Evolutionary conservation across 2,113 vertebrate genomes (phyloP).

Genomic region (Lynx canadensis): DNA sequence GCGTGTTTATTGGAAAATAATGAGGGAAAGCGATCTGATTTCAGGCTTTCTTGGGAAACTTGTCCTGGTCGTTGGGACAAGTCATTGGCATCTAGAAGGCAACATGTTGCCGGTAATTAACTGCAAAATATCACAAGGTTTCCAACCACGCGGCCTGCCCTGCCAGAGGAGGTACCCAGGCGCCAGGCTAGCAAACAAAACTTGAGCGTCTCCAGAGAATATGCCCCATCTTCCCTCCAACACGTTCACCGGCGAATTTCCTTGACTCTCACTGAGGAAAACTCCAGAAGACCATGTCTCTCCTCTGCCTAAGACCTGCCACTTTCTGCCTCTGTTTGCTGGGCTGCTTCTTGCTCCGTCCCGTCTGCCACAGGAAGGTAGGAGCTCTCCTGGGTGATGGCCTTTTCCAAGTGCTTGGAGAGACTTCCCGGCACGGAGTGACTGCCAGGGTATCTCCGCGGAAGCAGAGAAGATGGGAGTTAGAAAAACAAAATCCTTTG

Average conservation of each 20-base stretch:
- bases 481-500: neutral
- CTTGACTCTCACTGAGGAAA: neutral
- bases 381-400: too few species aligned
- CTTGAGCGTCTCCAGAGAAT: neutral
- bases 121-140: neutral
- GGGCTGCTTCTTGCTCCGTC: neutral
- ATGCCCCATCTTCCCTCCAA: neutral
- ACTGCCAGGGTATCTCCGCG: rapidly evolving
- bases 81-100: neutral
- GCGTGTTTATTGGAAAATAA: neutral
- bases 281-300: neutral
- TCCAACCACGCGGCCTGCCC: neutral
- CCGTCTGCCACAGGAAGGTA: neutral
- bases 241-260: neutral
- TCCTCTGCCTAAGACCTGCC: neutral
- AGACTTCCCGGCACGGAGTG: neutral
- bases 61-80: neutral
- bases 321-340: too few species aligned
- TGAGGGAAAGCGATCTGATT: neutral
- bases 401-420: neutral
- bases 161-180: neutral
- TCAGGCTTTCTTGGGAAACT: neutral
- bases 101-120: neutral
- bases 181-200: neutral
- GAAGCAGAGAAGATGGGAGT: neutral